These are phyloP conservation scores for Agrilus biguttatus DNA, from an alignment of 2,888 invertebrate species.

Conservation along the genomic window DNA sequence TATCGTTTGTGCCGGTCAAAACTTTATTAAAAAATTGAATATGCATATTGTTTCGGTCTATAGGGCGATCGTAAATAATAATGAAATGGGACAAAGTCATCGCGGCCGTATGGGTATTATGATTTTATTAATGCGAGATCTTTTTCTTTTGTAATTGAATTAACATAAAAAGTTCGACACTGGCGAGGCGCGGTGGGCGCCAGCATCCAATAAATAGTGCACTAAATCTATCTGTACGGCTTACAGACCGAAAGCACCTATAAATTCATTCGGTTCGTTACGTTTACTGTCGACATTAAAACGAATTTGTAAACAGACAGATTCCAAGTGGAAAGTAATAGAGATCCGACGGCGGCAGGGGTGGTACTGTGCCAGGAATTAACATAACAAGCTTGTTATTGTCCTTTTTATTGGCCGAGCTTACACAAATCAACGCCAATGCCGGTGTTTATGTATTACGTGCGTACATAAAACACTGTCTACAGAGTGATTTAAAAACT, in stretches of 20 bases:
- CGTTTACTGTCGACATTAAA: slow-evolving; percentile 22
- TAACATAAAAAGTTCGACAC: slow-evolving; percentile 6
- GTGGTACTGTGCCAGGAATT: slow-evolving; percentile 12
- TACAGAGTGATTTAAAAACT: too few relatives aligned
- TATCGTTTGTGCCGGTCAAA: too few relatives aligned
- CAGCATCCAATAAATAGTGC: slow-evolving; percentile 17
- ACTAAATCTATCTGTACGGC: slow-evolving; percentile 15
- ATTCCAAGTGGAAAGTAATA: slow-evolving; percentile 16
- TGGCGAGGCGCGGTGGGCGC: slow-evolving; percentile 11
- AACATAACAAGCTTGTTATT: slow-evolving; percentile 17
- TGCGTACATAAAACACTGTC: too few relatives aligned
- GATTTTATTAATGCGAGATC: too few relatives aligned
- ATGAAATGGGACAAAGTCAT: too few relatives aligned
- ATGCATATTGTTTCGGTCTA: too few relatives aligned
- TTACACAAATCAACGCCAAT: slow-evolving; percentile 7
- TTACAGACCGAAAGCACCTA: slow-evolving; percentile 9
- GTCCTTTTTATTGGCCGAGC: slow-evolving; percentile 8
- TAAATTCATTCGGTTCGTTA: slow-evolving; percentile 22
- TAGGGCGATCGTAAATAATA: too few relatives aligned
- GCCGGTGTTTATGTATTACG: too few relatives aligned
- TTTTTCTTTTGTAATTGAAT: slow-evolving; percentile 1
- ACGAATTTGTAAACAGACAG: slow-evolving; percentile 24
- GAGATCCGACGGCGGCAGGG: slow-evolving; percentile 13
- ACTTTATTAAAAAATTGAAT: too few relatives aligned
- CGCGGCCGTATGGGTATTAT: too few relatives aligned